Percentiles rank a stretch among this genome's conserved stretches.
These are phyloP conservation scores for Trachelus iudaicus DNA, from an alignment of 2,888 invertebrate species.

Conservation along the genomic window DNA sequence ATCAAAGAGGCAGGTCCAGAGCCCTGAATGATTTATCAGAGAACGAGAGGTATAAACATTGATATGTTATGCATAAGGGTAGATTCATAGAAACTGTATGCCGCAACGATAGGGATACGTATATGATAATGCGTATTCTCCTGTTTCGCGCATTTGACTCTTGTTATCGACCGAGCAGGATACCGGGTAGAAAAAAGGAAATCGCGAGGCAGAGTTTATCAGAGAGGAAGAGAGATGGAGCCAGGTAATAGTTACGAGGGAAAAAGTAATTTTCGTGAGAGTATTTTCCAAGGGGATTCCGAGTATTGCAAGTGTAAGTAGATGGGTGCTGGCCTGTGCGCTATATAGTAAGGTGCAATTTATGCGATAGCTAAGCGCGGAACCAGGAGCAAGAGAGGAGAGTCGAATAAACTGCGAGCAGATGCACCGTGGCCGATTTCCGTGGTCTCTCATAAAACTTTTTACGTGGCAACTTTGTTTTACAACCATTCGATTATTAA, in stretches of 20 bases:
- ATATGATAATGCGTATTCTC: not conserved
- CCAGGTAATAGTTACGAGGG: not conserved
- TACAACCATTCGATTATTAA: slow-evolving; percentile 50
- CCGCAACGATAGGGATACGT: not conserved
- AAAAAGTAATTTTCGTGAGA: not conserved
- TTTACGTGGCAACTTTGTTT: slow-evolving; percentile 47
- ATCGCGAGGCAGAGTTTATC: not conserved
- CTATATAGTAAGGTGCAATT: slow-evolving; percentile 16
- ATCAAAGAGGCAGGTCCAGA: not conserved
- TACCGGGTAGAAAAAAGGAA: not conserved
- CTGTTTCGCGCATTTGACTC: not conserved
- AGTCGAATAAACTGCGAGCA: slow-evolving; percentile 45
- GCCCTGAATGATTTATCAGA: not conserved
- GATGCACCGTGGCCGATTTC: slow-evolving; percentile 47
- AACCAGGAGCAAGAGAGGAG: slow-evolving; percentile 39
- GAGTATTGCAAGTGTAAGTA: not conserved
- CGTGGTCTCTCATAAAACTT: slow-evolving; percentile 52
- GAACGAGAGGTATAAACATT: not conserved
- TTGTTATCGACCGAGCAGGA: not conserved
- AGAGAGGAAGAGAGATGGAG: not conserved
- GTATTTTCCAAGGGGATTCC: not conserved
- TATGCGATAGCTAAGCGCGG: slow-evolving; percentile 37
- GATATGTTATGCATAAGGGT: not conserved
- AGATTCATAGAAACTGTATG: not conserved
- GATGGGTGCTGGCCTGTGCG: not conserved